Conservation (phyloP, 2,797 vertebrate genomes). For the Microctenopoma lineatum region DNA sequence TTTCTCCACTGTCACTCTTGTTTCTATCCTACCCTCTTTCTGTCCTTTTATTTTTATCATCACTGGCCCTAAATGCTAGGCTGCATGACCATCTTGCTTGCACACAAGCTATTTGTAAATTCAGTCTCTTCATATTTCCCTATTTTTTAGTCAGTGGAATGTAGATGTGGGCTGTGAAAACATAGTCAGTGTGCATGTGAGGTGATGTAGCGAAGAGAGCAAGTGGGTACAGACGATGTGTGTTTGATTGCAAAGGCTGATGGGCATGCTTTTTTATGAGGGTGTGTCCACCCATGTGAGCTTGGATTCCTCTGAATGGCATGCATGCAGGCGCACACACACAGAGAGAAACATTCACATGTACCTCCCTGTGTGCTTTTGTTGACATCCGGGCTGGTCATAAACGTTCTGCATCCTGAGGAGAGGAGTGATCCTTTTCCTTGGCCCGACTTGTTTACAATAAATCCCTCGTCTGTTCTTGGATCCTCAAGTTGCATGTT, state of each 20-base stretch:
- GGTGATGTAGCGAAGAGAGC: slow-evolving; percentile 1
- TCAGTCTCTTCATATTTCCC: slow-evolving; percentile 12
- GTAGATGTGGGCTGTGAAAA: slow-evolving; percentile 52
- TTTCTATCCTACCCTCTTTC: slow-evolving; percentile 8
- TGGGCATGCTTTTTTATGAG: slow-evolving; percentile 38
- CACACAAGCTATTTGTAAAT: slow-evolving; percentile 21
- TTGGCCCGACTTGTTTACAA: not conserved
- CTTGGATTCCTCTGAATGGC: slow-evolving; percentile 24
- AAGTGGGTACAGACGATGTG: slow-evolving; percentile 2
- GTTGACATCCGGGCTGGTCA: slow-evolving; percentile 25
- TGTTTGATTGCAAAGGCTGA: slow-evolving; percentile 50
- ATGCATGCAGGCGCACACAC: slow-evolving; percentile 2
- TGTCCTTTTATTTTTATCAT: slow-evolving; percentile 2
- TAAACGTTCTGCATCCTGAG: slow-evolving; percentile 31
- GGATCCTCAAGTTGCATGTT: not conserved
- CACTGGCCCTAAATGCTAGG: slow-evolving; percentile 13
- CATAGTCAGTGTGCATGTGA: slow-evolving; percentile 19
- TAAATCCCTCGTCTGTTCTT: not conserved
- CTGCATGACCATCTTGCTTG: slow-evolving; percentile 11
- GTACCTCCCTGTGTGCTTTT: slow-evolving; percentile 1
- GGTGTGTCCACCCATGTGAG: slow-evolving; percentile 54
- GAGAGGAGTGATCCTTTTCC: slow-evolving; percentile 6
- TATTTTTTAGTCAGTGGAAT: slow-evolving; percentile 40
- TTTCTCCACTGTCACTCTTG: slow-evolving; percentile 9
- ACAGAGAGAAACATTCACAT: not conserved